Evolutionary conservation across 2,888 invertebrate species (phyloP).

Genomic region (Caenorhabditis sinica): DNA sequence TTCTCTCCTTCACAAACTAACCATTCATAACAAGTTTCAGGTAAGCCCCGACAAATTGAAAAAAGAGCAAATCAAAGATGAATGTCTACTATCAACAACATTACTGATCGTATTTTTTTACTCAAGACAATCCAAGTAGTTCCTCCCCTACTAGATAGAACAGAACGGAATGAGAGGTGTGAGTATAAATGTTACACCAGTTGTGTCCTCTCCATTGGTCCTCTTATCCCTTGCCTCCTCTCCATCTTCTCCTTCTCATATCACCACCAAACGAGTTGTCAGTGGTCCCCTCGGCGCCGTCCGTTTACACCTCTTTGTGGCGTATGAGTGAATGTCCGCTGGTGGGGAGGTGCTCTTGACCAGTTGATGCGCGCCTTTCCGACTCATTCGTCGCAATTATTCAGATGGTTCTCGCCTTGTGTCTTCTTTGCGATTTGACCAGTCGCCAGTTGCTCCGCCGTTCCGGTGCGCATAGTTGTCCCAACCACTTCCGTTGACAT

Average conservation of each 20-base stretch:
- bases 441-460: constrained; percentile 54
- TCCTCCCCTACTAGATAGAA: constrained; percentile 26
- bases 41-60: not conserved
- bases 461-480: constrained; percentile 42
- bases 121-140: constrained; percentile 34
- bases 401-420: constrained; percentile 10
- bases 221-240: constrained; percentile 10
- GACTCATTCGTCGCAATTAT: constrained; percentile 54
- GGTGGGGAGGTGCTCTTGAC: not conserved
- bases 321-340: constrained; percentile 21
- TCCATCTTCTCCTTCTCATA: constrained; percentile 52
- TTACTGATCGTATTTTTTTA: constrained; percentile 22
- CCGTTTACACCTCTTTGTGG: constrained; percentile 65
- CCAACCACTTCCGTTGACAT: constrained; percentile 21
- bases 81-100: constrained; percentile 16
- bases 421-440: constrained; percentile 25
- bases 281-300: constrained; percentile 45
- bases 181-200: constrained; percentile 63
- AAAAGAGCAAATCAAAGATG: constrained; percentile 29
- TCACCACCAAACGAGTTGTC: constrained; percentile 65
- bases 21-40: no score
- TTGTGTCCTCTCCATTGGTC: constrained; percentile 22
- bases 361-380: constrained; percentile 18
- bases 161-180: constrained; percentile 59
- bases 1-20: not conserved